Evolutionary conservation across 2,113 vertebrate genomes (phyloP).

Genomic region (Hirundichthys speculiger): DNA sequence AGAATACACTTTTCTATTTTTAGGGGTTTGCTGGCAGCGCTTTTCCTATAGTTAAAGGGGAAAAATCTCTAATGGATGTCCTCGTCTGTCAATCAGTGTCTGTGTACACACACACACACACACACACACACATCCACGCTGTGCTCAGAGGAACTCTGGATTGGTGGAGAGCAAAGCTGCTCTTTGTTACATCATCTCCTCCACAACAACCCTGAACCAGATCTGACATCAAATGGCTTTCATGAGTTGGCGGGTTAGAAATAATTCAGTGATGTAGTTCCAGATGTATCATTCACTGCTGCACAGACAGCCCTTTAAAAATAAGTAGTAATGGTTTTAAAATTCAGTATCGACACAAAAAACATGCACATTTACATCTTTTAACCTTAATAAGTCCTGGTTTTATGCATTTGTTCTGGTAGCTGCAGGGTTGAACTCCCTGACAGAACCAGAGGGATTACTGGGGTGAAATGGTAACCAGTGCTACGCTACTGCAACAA

Average conservation of each 20-base stretch:
- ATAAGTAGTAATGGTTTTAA: no score
- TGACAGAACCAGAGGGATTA: no score
- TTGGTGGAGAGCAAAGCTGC: slow-evolving; percentile 66
- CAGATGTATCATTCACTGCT: slow-evolving; percentile 6
- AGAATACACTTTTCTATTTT: slow-evolving; percentile 34
- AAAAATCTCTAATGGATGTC: slow-evolving; percentile 70
- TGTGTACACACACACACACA: slow-evolving; percentile 5
- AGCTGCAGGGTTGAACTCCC: no score
- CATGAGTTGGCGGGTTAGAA: slow-evolving; percentile 7
- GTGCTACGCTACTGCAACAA: no score
- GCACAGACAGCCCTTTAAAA: not conserved
- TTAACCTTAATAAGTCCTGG: no score
- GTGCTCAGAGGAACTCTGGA: slow-evolving; percentile 16
- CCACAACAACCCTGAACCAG: slow-evolving; percentile 44
- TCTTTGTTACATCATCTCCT: slow-evolving; percentile 67
- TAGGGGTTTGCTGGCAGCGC: slow-evolving; percentile 41
- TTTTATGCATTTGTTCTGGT: no score
- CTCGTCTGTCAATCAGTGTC: slow-evolving; percentile 42
- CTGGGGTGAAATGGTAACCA: no score
- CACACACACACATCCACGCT: slow-evolving; percentile 1
- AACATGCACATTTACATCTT: no score
- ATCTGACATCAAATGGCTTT: slow-evolving; percentile 33
- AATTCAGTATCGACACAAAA: no score
- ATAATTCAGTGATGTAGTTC: slow-evolving; percentile 45
- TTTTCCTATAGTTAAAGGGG: slow-evolving; percentile 53